These are phyloP conservation scores for Hippoglossus stenolepis DNA, from an alignment of 2,113 vertebrate species.

Conservation along the genomic window DNA sequence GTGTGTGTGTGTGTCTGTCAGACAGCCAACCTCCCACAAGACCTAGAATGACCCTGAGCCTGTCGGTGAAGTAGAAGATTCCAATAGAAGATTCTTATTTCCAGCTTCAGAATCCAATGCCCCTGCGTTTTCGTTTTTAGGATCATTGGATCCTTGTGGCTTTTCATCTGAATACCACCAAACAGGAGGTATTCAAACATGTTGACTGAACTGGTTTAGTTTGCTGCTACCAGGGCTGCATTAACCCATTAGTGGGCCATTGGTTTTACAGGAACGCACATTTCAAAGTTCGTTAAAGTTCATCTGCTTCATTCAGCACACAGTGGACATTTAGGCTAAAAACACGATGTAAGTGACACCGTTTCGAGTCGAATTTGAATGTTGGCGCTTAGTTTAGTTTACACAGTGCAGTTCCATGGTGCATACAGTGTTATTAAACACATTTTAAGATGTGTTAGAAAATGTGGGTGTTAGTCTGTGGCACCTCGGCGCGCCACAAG, in stretches of 20 bases:
- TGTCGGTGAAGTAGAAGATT: slow-evolving; percentile 11
- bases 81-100: slow-evolving; percentile 12
- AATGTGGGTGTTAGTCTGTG: not conserved
- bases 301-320: slow-evolving; percentile 1
- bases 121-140: not conserved
- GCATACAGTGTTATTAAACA: too few relatives aligned
- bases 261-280: too few relatives aligned
- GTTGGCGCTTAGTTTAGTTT: not conserved
- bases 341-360: too few relatives aligned
- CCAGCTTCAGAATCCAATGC: not conserved
- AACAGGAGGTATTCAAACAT: not conserved
- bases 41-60: slow-evolving; percentile 44
- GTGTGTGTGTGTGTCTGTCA: slow-evolving; percentile 25
- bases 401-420: too few relatives aligned
- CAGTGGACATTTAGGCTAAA: too few relatives aligned
- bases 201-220: too few relatives aligned
- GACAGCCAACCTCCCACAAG: slow-evolving; percentile 46
- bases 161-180: not conserved
- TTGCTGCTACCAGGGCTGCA: too few relatives aligned
- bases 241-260: too few relatives aligned
- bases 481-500: not conserved
- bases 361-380: too few relatives aligned
- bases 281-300: too few relatives aligned
- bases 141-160: slow-evolving; percentile 1
- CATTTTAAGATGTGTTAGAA: too few relatives aligned